Conservation (phyloP, 2,797 vertebrate genomes). For the Vireo griseus region DNA sequence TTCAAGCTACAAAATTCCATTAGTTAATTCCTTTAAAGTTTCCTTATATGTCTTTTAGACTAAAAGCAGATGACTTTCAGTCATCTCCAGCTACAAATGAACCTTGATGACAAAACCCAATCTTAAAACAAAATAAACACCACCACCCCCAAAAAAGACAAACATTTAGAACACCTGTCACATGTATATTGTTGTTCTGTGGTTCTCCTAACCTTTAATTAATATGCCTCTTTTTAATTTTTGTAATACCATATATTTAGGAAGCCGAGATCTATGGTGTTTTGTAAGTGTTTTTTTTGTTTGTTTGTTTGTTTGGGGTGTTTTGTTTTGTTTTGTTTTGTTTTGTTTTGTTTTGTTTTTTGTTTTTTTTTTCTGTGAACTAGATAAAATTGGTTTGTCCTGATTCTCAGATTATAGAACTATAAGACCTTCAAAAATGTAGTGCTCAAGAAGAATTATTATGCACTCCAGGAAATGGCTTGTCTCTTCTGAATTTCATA, state of each 20-base stretch:
- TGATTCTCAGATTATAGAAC: neutral
- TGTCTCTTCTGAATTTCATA: neutral
- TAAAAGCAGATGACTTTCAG: neutral
- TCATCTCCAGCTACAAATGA: neutral
- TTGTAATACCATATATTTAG: neutral
- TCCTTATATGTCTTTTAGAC: neutral
- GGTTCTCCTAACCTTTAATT: neutral
- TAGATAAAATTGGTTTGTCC: neutral
- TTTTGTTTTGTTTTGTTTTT: no score
- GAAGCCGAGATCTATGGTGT: neutral
- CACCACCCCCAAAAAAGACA: rapidly evolving
- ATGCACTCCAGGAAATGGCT: neutral
- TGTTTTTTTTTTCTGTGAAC: neutral
- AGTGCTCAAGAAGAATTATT: neutral
- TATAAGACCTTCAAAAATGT: neutral
- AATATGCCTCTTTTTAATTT: neutral
- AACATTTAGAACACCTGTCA: neutral
- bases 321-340: no score
- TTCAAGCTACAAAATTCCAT: neutral
- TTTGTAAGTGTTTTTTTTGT: neutral
- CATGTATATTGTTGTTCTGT: neutral
- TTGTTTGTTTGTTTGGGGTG: no score
- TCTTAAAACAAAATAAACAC: neutral
- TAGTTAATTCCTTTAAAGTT: neutral
- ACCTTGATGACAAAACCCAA: neutral